A percentile compares a stretch with the other conserved stretches of the same genome.
These are phyloP conservation scores for Urocynchramus pylzowi DNA, from an alignment of 2,113 vertebrate species.

Conservation along the genomic window DNA sequence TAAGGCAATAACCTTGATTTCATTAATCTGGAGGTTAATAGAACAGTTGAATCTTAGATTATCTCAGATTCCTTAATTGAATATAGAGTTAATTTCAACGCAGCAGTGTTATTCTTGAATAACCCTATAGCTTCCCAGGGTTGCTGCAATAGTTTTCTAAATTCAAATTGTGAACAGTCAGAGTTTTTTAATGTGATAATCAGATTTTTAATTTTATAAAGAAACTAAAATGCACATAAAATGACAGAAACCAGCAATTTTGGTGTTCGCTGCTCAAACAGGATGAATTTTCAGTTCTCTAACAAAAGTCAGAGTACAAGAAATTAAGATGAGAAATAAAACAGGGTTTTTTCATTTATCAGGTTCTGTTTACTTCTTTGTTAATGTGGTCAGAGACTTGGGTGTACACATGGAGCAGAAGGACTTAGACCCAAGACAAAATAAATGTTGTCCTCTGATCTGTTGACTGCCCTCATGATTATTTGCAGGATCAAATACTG, in stretches of 20 bases:
- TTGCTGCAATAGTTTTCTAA: not conserved
- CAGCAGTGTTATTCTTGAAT: not conserved
- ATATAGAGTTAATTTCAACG: not conserved
- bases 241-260: not conserved
- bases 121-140: not conserved
- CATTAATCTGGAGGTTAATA: not conserved
- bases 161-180: not conserved
- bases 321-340: not conserved
- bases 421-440: not conserved
- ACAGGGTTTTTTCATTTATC: not conserved
- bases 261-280: rapidly evolving
- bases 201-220: not conserved
- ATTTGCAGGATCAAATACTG: not conserved
- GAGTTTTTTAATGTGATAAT: not conserved
- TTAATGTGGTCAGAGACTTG: not conserved
- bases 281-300: not conserved
- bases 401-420: not conserved
- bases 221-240: not conserved
- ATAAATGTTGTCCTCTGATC: not conserved
- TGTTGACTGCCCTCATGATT: not conserved
- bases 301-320: not conserved
- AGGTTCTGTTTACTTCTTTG: not conserved
- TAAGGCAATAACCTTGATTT: not conserved
- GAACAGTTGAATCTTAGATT: not conserved
- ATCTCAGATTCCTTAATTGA: not conserved